Evolutionary conservation across 2,888 invertebrate species (phyloP).

Genomic region (Diplolepis rosae): DNA sequence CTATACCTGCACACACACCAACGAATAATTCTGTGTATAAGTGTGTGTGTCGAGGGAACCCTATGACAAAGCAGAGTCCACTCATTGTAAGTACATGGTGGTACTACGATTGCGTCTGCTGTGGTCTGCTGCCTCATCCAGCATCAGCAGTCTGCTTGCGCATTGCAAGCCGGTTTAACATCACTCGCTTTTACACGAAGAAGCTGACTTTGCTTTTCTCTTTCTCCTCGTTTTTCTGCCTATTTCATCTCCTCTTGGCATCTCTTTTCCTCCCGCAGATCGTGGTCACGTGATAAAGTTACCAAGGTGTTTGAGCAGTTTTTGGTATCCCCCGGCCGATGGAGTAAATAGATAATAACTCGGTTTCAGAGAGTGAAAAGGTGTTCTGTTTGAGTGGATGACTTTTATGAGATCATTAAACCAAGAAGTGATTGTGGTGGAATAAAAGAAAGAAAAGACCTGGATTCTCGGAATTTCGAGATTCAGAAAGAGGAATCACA

Average conservation of each 20-base stretch:
- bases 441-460: not conserved
- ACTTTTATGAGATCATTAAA: not conserved
- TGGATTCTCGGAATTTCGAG: no score
- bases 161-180: slow-evolving; percentile 37
- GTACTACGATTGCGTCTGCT: slow-evolving; percentile 38
- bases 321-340: no score
- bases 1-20: slow-evolving; percentile 50
- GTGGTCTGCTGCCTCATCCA: slow-evolving; percentile 37
- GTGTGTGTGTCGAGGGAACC: slow-evolving; percentile 43
- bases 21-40: slow-evolving; percentile 37
- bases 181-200: slow-evolving; percentile 15
- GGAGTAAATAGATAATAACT: no score
- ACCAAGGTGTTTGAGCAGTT: not conserved
- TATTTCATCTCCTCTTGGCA: not conserved
- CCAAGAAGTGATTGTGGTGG: not conserved
- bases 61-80: slow-evolving; percentile 42
- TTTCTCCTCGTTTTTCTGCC: not conserved
- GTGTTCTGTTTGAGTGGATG: no score
- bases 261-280: slow-evolving; percentile 28
- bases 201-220: slow-evolving; percentile 10
- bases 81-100: slow-evolving; percentile 20
- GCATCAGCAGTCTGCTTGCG: slow-evolving; percentile 45
- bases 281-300: not conserved
- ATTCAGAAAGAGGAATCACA: not conserved
- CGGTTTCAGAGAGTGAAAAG: not conserved